A percentile compares a stretch with the other conserved stretches of the same genome.
Evolutionary conservation across 2,888 invertebrate genomes (phyloP).

Genomic region (Polymixis flavicincta): DNA sequence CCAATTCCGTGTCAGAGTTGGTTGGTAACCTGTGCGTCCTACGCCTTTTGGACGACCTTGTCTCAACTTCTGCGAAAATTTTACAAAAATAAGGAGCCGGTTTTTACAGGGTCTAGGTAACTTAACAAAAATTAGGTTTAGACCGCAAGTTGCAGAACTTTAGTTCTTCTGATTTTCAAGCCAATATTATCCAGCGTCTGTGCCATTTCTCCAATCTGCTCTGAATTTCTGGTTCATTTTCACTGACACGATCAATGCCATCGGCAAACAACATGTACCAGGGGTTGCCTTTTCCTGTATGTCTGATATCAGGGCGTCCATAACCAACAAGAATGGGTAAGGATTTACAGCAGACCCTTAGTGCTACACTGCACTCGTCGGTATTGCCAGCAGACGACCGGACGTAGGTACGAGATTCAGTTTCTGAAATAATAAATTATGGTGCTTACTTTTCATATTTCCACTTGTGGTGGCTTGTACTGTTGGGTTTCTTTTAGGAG

Average conservation of each 20-base stretch:
- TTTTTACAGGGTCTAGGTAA: not conserved
- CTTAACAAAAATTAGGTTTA: not conserved
- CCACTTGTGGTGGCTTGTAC: not conserved
- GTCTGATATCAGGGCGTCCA: not conserved
- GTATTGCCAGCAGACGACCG: not conserved
- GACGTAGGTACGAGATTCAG: not conserved
- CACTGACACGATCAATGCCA: no score
- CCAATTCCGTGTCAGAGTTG: constrained; percentile 28
- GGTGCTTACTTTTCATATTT: constrained; percentile 2
- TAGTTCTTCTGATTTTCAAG: no score
- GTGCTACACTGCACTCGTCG: no score
- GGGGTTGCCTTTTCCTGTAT: not conserved
- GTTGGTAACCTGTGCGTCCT: constrained; percentile 26
- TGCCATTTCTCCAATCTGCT: no score
- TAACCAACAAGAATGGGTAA: not conserved
- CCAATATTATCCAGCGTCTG: no score
- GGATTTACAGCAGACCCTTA: not conserved
- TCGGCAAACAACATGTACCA: not conserved
- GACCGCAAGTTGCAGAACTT: no score
- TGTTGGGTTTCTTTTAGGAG: not conserved
- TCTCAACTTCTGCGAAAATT: constrained; percentile 15
- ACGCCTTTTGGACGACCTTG: constrained; percentile 36
- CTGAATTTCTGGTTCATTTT: no score
- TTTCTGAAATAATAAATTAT: not conserved
- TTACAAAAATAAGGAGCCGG: no score